phyloP scores from a whole-genome alignment of 2,888 invertebrate species.

The Andrena fulva region DNA sequence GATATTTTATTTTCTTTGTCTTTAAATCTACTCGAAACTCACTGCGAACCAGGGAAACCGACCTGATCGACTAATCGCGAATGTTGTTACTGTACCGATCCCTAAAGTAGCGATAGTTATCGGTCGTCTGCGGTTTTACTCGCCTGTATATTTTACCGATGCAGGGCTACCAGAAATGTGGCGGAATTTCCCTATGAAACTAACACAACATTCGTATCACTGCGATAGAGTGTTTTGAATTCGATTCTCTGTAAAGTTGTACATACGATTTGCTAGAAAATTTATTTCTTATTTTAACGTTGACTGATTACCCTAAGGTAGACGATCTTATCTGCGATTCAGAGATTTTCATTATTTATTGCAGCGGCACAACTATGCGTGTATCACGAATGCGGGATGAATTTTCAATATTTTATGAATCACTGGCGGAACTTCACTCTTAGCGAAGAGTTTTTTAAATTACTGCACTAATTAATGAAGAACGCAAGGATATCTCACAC shows the following conservation, averaged over 20 bases:
- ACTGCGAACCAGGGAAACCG: slow-evolving; percentile 14
- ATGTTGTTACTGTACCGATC: slow-evolving; percentile 9
- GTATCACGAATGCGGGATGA: background rate
- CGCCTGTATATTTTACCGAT: slow-evolving; percentile 13
- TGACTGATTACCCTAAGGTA: slow-evolving; percentile 13
- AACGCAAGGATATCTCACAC: too few species aligned
- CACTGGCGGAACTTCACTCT: background rate
- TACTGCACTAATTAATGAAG: background rate
- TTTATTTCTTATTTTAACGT: slow-evolving; percentile 8
- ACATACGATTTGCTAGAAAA: background rate
- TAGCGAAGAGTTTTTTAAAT: background rate
- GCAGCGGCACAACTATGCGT: background rate
- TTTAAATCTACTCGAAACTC: background rate
- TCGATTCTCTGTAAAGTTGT: background rate
- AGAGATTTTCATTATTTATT: slow-evolving; percentile 11
- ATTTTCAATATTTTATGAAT: background rate
- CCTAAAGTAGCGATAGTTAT: background rate
- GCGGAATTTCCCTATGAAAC: slow-evolving; percentile 2
- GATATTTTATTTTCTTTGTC: background rate
- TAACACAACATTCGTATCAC: background rate
- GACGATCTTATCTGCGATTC: background rate
- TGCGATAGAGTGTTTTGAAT: background rate
- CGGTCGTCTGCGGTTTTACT: slow-evolving; percentile 12
- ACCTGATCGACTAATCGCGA: slow-evolving; percentile 17
- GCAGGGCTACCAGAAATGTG: slow-evolving; percentile 11